Evolutionary conservation across 2,888 invertebrate species (phyloP), one percentile per base, ranked within the genome.

Genomic region (Muschampia plurimacula): DNA sequence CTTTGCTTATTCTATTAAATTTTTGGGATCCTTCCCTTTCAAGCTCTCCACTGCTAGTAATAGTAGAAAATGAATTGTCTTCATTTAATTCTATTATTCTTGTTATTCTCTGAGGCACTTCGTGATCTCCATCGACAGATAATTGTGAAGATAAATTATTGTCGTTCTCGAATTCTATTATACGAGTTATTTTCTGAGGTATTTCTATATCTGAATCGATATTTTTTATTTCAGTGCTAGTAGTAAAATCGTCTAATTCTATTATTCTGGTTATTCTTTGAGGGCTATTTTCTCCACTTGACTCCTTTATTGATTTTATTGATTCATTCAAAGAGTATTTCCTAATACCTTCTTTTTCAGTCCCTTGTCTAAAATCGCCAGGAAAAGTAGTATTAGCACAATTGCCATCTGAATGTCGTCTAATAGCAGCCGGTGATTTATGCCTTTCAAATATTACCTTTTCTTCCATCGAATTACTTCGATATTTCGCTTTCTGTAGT

Each of bases 221-320:
- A 64, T 15, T 68, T 44, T 52, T 65, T 41, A 69, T 77, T 75
- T 81, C 83, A 67, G 87, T 83, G 77, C 84, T 86, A 10, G 55
- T 22, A 9, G 55, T 55, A 78, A 90, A 84, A 78, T 90, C 85
- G 74, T 93, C 92, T 83, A 93, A 85, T 77, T 93, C 93, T 80
- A 93, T 93, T 82, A 93, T 93, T 79, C 93, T 89, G 67, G 92
- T 93, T 82, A 93, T 93, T 81, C 90, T 87, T 85, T 92, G 93
- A 72, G 90, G 84, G 77, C 85, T 84, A 81, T 83, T 87, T 77
- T 89, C 90, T 76, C 83, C 81, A 70, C 72, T 79, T 66, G 75
- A 75, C 73, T 84, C 83, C 39, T 76, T 74, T 70, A 79, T 76
- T 15, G 28, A 28, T 12, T 57, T 28, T 13, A 28, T 57, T 57